A percentile compares a stretch with the other conserved stretches of the same genome.
These are phyloP conservation scores for Etheostoma cragini DNA, from an alignment of 2,113 vertebrate genomes.

Conservation along the genomic window DNA sequence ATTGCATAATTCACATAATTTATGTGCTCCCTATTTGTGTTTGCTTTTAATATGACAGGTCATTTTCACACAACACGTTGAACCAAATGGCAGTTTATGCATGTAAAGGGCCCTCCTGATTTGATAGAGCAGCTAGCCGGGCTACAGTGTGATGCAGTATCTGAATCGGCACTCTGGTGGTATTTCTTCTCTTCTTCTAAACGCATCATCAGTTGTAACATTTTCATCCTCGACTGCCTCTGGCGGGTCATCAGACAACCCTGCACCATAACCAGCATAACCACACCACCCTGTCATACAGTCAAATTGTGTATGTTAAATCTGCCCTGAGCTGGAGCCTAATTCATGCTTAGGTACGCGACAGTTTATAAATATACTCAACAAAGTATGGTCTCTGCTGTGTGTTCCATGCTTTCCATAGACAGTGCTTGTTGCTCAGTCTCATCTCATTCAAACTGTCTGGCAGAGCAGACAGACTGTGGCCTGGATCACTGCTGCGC, in stretches of 20 bases:
- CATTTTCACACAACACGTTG: slow-evolving; percentile 50
- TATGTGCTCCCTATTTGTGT: slow-evolving; percentile 48
- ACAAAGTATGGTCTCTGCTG: slow-evolving; percentile 7
- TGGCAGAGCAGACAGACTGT: slow-evolving; percentile 57
- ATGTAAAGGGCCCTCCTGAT: slow-evolving; percentile 2
- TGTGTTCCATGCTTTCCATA: slow-evolving; percentile 41
- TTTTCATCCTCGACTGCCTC: slow-evolving; percentile 2
- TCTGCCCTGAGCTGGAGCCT: slow-evolving; percentile 29
- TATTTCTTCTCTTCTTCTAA: neutral
- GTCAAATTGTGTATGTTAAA: slow-evolving; percentile 51
- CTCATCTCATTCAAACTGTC: slow-evolving; percentile 50
- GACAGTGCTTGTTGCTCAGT: slow-evolving; percentile 41
- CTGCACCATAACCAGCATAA: slow-evolving; percentile 36
- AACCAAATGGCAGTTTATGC: slow-evolving; percentile 48
- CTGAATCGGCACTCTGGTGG: neutral
- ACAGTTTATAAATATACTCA: slow-evolving; percentile 51
- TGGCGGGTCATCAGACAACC: slow-evolving; percentile 40
- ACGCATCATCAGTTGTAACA: neutral
- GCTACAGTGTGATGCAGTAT: neutral
- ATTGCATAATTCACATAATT: slow-evolving; percentile 54
- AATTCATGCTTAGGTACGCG: slow-evolving; percentile 52
- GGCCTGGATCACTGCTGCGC: slow-evolving; percentile 60
- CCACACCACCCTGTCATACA: slow-evolving; percentile 46
- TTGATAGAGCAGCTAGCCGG: slow-evolving; percentile 30
- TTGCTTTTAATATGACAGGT: slow-evolving; percentile 53